These are phyloP conservation scores for Apistogramma diplotaenia DNA, from an alignment of 2,113 vertebrate species.

Conservation along the genomic window DNA sequence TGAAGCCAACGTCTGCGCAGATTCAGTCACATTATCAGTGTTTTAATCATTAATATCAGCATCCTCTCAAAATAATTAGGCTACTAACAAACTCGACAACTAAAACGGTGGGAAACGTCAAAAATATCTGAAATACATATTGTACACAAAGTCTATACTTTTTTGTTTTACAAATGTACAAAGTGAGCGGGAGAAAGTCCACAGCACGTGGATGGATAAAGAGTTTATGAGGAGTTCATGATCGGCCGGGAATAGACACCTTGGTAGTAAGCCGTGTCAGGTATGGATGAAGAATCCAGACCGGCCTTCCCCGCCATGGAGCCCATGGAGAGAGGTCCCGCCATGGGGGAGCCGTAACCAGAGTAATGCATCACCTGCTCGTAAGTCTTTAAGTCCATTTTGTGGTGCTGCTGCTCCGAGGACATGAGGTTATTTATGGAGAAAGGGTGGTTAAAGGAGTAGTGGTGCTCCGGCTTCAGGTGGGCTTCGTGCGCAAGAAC, in stretches of 20 bases:
- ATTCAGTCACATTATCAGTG: slow-evolving; percentile 72
- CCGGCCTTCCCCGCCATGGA: slow-evolving; percentile 91
- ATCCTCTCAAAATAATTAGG: slow-evolving; percentile 77
- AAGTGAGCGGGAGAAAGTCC: slow-evolving; percentile 66
- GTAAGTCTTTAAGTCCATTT: slow-evolving; percentile 99
- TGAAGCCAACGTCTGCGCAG: slow-evolving; percentile 78
- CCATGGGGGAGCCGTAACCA: slow-evolving; percentile 92
- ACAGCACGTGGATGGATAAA: neutral
- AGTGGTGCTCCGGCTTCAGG: slow-evolving; percentile 97
- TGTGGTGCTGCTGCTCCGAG: slow-evolving; percentile 95
- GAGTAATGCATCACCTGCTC: slow-evolving; percentile 99
- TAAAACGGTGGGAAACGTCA: slow-evolving; percentile 79
- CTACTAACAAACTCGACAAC: slow-evolving; percentile 81
- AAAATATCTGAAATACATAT: slow-evolving; percentile 80
- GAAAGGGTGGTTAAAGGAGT: slow-evolving; percentile 98
- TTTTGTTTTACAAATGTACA: slow-evolving; percentile 81
- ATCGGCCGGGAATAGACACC: slow-evolving; percentile 97
- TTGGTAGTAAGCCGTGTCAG: slow-evolving; percentile 93
- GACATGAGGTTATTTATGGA: slow-evolving; percentile 99
- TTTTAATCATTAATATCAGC: slow-evolving; percentile 69
- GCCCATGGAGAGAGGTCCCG: slow-evolving; percentile 91
- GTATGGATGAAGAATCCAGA: slow-evolving; percentile 89
- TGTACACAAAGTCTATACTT: slow-evolving; percentile 79
- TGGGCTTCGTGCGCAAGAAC: slow-evolving; percentile 91
- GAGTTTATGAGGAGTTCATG: slow-evolving; percentile 95